Base-by-base conservation (phyloP, 1,140 invertebrate genomes). In the Saccostrea cuccullata region DNA sequence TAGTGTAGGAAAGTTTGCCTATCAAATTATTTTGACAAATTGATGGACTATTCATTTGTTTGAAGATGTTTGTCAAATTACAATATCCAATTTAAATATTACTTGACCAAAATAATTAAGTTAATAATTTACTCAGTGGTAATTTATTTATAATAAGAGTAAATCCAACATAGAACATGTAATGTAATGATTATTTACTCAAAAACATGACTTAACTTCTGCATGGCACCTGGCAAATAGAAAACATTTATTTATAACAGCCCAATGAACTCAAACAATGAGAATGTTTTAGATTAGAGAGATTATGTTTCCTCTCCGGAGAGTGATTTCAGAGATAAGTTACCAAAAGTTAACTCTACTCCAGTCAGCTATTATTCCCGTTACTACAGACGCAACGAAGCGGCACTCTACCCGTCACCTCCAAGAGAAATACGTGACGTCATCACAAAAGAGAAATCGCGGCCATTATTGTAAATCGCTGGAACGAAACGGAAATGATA, bases 401-500 rank as follows among this genome's bases (percentile, higher is more conserved):
- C 82, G 82, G 47, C 12, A 23, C 5, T 77, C 12, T 30, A 55
- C 82, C 20, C 30, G 82, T 84, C 82, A 84, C 82, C 82, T 84
- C 55, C 17, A 17, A 20, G 40, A 55, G 55, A 56, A 84, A 84
- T 20, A 12, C 82, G 23, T 84, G 82, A 84, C 82, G 82, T 84
- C 82, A 84, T 23, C 40, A 55, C 82, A 84, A 84, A 84, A 55
- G 82, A 84, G 82, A 84, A 84, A 84, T 84, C 40, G 23, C n/a
- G 17, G 82, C 82, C 82, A 55, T 84, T 84, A 56, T 84, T 84
- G 82, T 40, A 9, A 84, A n/a, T 84, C 82, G 82, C 55, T 55
- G 23, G 82, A 55, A 84, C 55, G 82, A 84, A 84, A 84, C 82
- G 82, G 82, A 84, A 84, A 47, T 84, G 82, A 84, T 84, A 56